Conservation (phyloP, 2,888 invertebrate species). For the Ornithoptera priamus region DNA sequence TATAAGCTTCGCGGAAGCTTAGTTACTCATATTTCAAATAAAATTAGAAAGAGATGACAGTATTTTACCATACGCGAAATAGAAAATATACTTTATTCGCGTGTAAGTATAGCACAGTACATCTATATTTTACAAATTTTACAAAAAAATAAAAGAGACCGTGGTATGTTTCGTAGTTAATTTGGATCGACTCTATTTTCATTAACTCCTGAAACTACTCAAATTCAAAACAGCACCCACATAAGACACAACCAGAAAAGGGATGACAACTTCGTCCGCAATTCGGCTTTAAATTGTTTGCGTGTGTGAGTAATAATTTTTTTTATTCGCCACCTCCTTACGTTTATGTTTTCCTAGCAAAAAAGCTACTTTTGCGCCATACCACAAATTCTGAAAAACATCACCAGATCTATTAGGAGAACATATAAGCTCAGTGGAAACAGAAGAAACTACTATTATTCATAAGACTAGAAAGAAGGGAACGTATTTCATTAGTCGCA, state of each 20-base stretch:
- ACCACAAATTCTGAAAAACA: too few relatives aligned
- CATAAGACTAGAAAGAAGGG: too few relatives aligned
- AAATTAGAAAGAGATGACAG: neutral
- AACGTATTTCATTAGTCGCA: too few relatives aligned
- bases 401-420: too few relatives aligned
- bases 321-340: neutral
- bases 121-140: too few relatives aligned
- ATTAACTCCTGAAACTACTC: neutral
- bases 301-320: neutral
- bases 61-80: neutral
- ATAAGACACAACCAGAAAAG: neutral
- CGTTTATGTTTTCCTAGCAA: neutral
- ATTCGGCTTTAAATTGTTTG: neutral
- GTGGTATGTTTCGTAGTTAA: too few relatives aligned
- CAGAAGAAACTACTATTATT: too few relatives aligned
- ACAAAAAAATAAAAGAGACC: too few relatives aligned
- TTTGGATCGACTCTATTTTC: too few relatives aligned
- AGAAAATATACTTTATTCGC: neutral
- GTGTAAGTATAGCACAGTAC: too few relatives aligned
- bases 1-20: neutral
- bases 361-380: neutral
- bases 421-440: too few relatives aligned
- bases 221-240: too few relatives aligned
- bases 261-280: neutral
- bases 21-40: neutral